Percentiles rank a stretch among this genome's conserved stretches.
Evolutionary conservation across 2,797 vertebrate species (phyloP).

Genomic region (Tauraco hartlaubi): DNA sequence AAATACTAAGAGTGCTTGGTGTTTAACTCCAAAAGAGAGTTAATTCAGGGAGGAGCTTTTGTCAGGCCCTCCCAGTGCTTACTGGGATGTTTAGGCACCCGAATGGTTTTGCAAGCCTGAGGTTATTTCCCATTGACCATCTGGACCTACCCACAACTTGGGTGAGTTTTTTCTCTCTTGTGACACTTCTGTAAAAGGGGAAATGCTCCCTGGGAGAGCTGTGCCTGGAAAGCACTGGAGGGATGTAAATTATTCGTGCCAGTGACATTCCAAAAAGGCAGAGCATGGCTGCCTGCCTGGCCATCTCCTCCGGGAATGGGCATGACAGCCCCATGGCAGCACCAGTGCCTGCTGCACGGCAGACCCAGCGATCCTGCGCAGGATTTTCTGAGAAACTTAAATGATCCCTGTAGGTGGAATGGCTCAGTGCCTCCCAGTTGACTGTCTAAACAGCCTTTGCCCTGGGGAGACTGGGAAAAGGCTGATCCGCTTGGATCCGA

Average conservation of each 20-base stretch:
- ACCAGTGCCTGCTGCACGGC: not conserved
- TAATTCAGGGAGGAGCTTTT: not conserved
- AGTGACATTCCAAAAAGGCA: not conserved
- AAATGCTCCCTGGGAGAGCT: not conserved
- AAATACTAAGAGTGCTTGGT: not conserved
- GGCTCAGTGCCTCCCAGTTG: not conserved
- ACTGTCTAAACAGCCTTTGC: not conserved
- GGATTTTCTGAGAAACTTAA: not conserved
- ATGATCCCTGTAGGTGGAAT: not conserved
- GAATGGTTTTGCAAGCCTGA: not conserved
- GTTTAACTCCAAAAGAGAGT: not conserved
- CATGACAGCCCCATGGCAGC: fast-evolving
- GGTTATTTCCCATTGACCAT: fast-evolving
- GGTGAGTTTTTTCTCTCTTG: not conserved
- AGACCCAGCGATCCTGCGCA: not conserved
- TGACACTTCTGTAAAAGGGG: not conserved
- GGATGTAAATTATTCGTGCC: not conserved
- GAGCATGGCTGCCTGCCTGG: not conserved
- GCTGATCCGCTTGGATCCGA: not conserved
- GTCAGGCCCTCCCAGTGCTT: not conserved
- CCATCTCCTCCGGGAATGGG: not conserved
- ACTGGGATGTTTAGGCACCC: not conserved
- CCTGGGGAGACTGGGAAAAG: not conserved
- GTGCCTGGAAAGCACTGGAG: not conserved
- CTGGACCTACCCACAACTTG: not conserved